Evolutionary conservation across 2,797 vertebrate species (phyloP).

Genomic region (Amphiprion clarkii): DNA sequence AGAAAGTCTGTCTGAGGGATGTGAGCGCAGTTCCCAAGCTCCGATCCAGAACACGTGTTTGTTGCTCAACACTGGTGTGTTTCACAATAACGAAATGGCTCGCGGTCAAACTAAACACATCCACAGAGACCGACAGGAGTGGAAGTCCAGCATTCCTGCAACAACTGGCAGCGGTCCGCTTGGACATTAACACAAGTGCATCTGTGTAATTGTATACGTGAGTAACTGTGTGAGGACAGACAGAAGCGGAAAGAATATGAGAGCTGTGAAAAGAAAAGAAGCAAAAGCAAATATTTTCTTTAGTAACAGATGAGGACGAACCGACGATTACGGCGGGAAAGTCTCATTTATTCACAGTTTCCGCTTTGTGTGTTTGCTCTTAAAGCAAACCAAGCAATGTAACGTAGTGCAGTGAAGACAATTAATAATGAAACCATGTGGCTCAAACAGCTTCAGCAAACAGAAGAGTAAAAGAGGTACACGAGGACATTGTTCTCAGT

Average conservation of each 20-base stretch:
- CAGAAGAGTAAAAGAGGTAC: slow-evolving; percentile 11
- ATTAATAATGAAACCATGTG: slow-evolving; percentile 38
- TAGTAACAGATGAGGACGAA: slow-evolving; percentile 3
- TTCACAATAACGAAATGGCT: slow-evolving; percentile 77
- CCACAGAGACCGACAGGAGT: slow-evolving; percentile 26
- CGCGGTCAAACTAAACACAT: slow-evolving; percentile 71
- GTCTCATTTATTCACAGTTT: slow-evolving; percentile 7
- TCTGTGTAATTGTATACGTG: slow-evolving; percentile 1
- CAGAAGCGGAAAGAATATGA: slow-evolving; percentile 15
- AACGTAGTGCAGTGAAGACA: slow-evolving; percentile 20
- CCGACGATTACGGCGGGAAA: not conserved
- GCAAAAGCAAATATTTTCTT: slow-evolving; percentile 40
- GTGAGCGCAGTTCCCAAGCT: slow-evolving; percentile 62
- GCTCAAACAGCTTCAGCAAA: slow-evolving; percentile 26
- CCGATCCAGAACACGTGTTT: slow-evolving; percentile 75
- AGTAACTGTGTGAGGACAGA: slow-evolving; percentile 5
- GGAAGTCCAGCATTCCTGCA: slow-evolving; percentile 41
- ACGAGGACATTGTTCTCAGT: slow-evolving; percentile 36
- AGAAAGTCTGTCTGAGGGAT: slow-evolving; percentile 57
- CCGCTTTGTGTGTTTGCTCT: slow-evolving; percentile 27
- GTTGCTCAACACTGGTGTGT: slow-evolving; percentile 74
- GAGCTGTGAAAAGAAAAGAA: slow-evolving; percentile 5
- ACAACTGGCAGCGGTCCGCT: slow-evolving; percentile 35
- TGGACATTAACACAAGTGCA: slow-evolving; percentile 14
- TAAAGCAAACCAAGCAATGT: slow-evolving; percentile 16